Evolutionary conservation across 2,888 invertebrate genomes (phyloP).

Genomic region (Argyresthia goedartella): DNA sequence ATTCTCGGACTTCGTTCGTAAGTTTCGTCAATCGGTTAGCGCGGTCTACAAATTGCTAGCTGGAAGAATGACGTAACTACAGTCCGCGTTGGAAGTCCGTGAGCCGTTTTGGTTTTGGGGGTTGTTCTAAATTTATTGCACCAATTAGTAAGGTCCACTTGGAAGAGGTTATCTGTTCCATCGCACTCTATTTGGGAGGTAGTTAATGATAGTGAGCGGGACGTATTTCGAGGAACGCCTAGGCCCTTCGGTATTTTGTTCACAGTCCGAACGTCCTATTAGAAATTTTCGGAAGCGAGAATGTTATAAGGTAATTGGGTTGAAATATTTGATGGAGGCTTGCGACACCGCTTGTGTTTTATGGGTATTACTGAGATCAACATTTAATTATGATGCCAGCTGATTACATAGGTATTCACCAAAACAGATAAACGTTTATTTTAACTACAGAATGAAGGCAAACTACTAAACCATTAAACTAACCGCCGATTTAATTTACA

Average conservation of each 20-base stretch:
- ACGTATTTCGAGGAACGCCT: slow-evolving; percentile 54
- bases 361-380: slow-evolving; percentile 36
- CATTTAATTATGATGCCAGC: slow-evolving; percentile 47
- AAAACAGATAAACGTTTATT: no score
- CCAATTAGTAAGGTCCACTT: slow-evolving; percentile 65
- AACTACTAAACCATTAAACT: no score
- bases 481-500: no score
- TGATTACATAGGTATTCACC: not conserved
- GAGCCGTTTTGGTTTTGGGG: slow-evolving; percentile 12
- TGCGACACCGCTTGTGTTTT: slow-evolving; percentile 39
- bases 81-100: not conserved
- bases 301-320: slow-evolving; percentile 68
- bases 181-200: slow-evolving; percentile 68
- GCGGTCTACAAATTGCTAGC: slow-evolving; percentile 26
- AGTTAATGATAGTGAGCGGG: slow-evolving; percentile 51
- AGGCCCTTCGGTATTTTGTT: slow-evolving; percentile 28
- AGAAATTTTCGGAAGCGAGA: slow-evolving; percentile 63
- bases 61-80: not conserved
- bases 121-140: slow-evolving; percentile 60
- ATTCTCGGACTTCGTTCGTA: slow-evolving; percentile 30
- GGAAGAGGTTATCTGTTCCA: slow-evolving; percentile 56
- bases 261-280: slow-evolving; percentile 23
- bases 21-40: slow-evolving; percentile 10
- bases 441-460: no score
- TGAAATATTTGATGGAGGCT: slow-evolving; percentile 34